Base-by-base conservation (phyloP, 2,797 vertebrate species). In the Sebastes hubbsi region DNA sequence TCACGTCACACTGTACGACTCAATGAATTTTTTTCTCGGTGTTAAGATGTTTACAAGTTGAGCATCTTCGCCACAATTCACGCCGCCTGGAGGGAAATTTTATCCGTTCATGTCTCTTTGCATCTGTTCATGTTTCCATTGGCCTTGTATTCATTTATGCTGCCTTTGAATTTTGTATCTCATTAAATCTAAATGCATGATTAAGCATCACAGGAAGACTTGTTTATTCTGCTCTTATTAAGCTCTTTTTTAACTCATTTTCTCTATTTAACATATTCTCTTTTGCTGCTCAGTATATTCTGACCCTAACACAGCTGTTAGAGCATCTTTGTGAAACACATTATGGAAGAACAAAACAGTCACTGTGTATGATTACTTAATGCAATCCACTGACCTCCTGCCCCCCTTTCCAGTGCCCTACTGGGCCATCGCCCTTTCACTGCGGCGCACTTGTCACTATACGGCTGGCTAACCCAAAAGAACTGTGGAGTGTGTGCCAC, bases 381-480 rank as follows among this genome's bases (percentile, higher is more conserved):
- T 83, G 49, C 52, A 49, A 49, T 74, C 49, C 32, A n/a, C 34
- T 84, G 72, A 86, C 73, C 79, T 81, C 25, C 62, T 80, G 78
- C 76, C 65, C 29, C 52, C 56, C 5, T 86, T 82, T 58, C 55
- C 49, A 32, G 63, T 72, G 60, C 69, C 87, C 85, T 67, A 77
- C 88, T 85, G 82, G 60, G 73, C 62, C 75, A 42, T 85, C 56
- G 42, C 77, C 87, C 72, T 91, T 91, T 92, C 72, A 69, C 77
- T 38, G 73, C 59, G 20, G 70, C 61, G 79, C 60, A 55, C 87
- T 87, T 92, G 88, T 90, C 89, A 87, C 87, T 72, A 77, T 77
- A 83, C 54, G 71, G 65, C 86, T 74, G 65, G 79, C 77, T 72
- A 82, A 88, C 80, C 63, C 36, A 83, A 62, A 61, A 72, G 84